Conservation (phyloP, 2,888 invertebrate genomes). For the Cantharis flavilabris region DNA sequence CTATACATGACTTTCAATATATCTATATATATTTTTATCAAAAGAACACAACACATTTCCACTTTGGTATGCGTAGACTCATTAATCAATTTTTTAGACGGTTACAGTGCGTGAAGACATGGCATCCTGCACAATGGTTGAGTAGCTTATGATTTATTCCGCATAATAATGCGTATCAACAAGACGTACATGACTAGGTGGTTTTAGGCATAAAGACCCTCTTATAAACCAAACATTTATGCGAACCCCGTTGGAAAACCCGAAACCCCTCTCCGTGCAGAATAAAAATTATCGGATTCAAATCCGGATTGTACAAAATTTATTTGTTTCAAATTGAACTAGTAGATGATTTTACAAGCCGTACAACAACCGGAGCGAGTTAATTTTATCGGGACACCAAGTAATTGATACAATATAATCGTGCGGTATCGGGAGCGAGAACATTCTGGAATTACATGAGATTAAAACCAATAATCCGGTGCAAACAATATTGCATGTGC, state of each 20-base stretch:
- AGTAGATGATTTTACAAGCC: not conserved
- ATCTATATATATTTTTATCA: conserved; percentile 16
- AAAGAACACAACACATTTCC: conserved; percentile 17
- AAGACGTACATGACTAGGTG: conserved; percentile 13
- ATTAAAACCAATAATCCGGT: conserved; percentile 41
- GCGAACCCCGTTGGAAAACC: not conserved
- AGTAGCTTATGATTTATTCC: conserved; percentile 24
- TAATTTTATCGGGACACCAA: conserved; percentile 37
- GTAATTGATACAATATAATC: conserved; percentile 42
- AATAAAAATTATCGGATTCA: not conserved
- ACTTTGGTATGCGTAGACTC: conserved; percentile 18
- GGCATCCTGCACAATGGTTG: conserved; percentile 25
- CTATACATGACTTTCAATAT: conserved; percentile 4
- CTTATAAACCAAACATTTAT: conserved; percentile 11
- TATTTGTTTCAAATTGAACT: not conserved
- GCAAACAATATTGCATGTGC: conserved; percentile 39
- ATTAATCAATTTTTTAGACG: conserved; percentile 29
- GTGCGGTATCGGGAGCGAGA: conserved; percentile 38
- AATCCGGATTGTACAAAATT: not conserved
- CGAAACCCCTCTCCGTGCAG: not conserved
- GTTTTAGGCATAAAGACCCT: conserved; percentile 10
- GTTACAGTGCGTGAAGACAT: conserved; percentile 26
- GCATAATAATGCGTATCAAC: conserved; percentile 24
- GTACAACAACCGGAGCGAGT: conserved; percentile 28
- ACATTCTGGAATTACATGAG: conserved; percentile 38